These are phyloP conservation scores for Geotrypetes seraphini DNA, from an alignment of 2,797 vertebrate species.

Conservation along the genomic window DNA sequence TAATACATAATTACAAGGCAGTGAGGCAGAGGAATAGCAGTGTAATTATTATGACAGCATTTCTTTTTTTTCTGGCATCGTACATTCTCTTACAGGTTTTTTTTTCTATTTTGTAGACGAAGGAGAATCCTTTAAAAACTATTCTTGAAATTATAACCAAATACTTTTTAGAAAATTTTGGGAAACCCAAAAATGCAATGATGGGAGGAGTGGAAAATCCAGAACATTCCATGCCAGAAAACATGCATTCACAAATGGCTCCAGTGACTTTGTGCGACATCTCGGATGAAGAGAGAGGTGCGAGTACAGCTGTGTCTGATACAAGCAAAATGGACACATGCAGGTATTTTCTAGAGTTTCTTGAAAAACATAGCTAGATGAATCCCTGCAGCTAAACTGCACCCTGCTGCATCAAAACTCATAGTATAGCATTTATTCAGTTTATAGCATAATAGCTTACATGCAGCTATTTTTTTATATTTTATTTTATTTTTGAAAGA, in stretches of 20 bases:
- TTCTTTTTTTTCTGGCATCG: too few relatives aligned
- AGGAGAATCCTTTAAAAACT: slow-evolving; percentile 73
- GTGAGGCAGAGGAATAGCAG: too few relatives aligned
- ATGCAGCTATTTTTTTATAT: too few relatives aligned
- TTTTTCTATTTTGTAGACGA: slow-evolving; percentile 44
- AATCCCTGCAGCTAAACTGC: too few relatives aligned
- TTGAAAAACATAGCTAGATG: too few relatives aligned
- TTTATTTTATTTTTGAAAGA: too few relatives aligned
- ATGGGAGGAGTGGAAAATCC: slow-evolving; percentile 3
- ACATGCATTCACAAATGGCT: slow-evolving; percentile 1
- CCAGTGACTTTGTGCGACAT: slow-evolving; percentile 7
- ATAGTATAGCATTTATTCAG: too few relatives aligned
- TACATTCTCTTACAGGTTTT: not conserved
- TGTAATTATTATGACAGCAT: too few relatives aligned
- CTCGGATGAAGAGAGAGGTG: slow-evolving; percentile 25
- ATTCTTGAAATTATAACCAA: slow-evolving; percentile 83
- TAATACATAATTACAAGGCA: too few relatives aligned
- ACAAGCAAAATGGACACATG: slow-evolving; percentile 5
- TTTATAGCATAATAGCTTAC: too few relatives aligned
- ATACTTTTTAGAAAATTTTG: slow-evolving; percentile 60
- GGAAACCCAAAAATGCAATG: slow-evolving; percentile 10
- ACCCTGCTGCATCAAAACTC: too few relatives aligned
- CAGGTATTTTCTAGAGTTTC: too few relatives aligned
- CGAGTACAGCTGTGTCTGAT: not conserved
- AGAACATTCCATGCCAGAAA: slow-evolving; percentile 6